These are phyloP conservation scores for Hycleus phaleratus DNA, from an alignment of 1,140 invertebrate genomes.

Conservation along the genomic window DNA sequence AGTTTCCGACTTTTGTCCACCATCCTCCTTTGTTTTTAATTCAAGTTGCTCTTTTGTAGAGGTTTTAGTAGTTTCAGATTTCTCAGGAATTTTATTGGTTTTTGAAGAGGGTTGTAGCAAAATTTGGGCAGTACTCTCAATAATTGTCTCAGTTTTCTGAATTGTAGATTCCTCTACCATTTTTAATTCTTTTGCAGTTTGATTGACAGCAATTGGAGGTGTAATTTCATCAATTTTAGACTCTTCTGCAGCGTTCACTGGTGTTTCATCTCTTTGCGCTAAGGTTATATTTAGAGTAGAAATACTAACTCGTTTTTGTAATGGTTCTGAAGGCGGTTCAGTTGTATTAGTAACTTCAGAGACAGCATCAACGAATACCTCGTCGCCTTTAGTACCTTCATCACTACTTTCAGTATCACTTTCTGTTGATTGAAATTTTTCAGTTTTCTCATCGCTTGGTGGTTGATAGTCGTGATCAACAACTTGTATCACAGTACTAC, in stretches of 20 bases:
- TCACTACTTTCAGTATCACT: conserved; percentile 22
- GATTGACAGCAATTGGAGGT: no score
- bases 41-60: background rate
- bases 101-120: background rate
- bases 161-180: background rate
- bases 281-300: conserved; percentile 19
- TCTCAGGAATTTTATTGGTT: no score
- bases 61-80: no score
- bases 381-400: conserved; percentile 17
- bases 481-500: conserved; percentile 39
- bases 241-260: background rate
- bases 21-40: background rate
- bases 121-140: conserved; percentile 15
- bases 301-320: conserved; percentile 12
- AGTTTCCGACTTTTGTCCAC: background rate
- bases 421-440: conserved; percentile 4
- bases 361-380: conserved; percentile 39
- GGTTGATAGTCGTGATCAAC: conserved; percentile 21
- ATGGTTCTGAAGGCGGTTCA: background rate
- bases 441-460: conserved; percentile 5
- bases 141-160: conserved; percentile 1
- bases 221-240: no score
- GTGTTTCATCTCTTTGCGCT: background rate
- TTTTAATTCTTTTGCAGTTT: background rate
- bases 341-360: conserved; percentile 27